Evolutionary conservation across 2,797 vertebrate species (phyloP).

Genomic region (Lepilemur septentrionalis): DNA sequence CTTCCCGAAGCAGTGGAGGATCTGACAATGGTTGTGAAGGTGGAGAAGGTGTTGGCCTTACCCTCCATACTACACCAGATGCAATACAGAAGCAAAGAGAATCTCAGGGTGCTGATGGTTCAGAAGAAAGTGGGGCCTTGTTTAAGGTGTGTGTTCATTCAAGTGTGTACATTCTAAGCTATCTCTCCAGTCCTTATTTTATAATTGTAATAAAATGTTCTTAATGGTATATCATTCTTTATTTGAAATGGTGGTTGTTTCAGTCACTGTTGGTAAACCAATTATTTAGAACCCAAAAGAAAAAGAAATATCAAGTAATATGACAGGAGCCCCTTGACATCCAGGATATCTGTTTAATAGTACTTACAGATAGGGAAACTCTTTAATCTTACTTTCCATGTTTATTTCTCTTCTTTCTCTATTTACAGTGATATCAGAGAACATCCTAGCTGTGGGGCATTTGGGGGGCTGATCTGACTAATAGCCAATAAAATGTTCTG

Average conservation of each 20-base stretch:
- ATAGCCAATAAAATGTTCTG: neutral
- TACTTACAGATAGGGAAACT: neutral
- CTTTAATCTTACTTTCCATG: neutral
- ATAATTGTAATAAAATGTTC: neutral
- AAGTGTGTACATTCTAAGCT: neutral
- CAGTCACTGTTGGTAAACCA: neutral
- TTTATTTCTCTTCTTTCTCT: neutral
- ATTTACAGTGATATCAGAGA: neutral
- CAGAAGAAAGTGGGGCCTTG: constrained; percentile 83
- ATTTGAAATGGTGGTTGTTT: constrained; percentile 20
- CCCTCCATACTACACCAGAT: constrained; percentile 83
- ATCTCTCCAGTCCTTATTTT: neutral
- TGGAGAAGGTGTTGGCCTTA: constrained; percentile 77
- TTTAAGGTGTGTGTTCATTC: constrained; percentile 86
- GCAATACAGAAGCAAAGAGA: constrained; percentile 83
- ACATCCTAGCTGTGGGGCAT: neutral
- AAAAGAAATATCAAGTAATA: neutral
- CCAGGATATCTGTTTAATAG: neutral
- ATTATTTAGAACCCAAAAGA: constrained; percentile 12
- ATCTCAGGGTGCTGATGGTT: constrained; percentile 82
- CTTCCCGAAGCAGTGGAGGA: constrained; percentile 82
- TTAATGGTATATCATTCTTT: neutral
- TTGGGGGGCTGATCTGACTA: neutral
- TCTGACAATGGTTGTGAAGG: constrained; percentile 86
- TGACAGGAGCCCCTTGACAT: neutral